phyloP scores from a whole-genome alignment of 2,113 vertebrate species.

The Pachyramphus minor region DNA sequence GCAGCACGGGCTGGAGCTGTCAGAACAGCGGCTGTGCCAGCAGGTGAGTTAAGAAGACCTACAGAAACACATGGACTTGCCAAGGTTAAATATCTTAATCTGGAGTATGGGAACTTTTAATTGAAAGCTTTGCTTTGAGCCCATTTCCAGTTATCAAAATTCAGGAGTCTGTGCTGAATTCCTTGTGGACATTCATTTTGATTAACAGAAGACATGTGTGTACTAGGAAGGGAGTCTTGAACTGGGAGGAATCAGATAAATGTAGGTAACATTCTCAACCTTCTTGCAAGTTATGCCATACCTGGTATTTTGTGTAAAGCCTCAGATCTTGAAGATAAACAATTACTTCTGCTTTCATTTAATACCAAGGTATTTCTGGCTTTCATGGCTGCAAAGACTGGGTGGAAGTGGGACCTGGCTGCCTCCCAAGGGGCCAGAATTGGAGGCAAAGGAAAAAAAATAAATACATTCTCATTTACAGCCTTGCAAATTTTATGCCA shows the following conservation, averaged over 20 bases:
- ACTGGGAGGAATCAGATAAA: slow-evolving; percentile 38
- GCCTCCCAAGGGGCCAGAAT: slow-evolving; percentile 7
- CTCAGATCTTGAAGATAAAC: slow-evolving; percentile 15
- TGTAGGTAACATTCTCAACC: slow-evolving; percentile 34
- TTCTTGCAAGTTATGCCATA: slow-evolving; percentile 7
- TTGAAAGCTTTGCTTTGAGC: slow-evolving; percentile 61
- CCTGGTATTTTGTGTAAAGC: slow-evolving; percentile 1
- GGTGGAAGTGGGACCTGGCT: slow-evolving; percentile 5
- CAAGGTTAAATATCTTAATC: slow-evolving; percentile 63
- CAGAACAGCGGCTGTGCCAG: not conserved
- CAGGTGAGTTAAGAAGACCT: not conserved
- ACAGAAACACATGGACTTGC: slow-evolving; percentile 20
- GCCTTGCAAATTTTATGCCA: not conserved
- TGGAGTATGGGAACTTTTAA: slow-evolving; percentile 48
- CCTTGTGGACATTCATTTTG: slow-evolving; percentile 60
- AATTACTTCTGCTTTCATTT: slow-evolving; percentile 36
- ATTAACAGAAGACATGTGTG: slow-evolving; percentile 53
- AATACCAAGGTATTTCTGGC: slow-evolving; percentile 29
- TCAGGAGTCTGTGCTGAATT: slow-evolving; percentile 58
- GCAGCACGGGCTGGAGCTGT: not conserved
- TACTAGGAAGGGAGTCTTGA: slow-evolving; percentile 9
- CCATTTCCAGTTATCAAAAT: slow-evolving; percentile 51
- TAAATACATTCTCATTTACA: not conserved
- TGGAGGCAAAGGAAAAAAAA: not conserved
- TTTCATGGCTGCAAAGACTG: not conserved